Percentiles rank a stretch among this genome's conserved stretches.
These are phyloP conservation scores for Simalia tracyae DNA, from an alignment of 2,797 vertebrate genomes.

Conservation along the genomic window DNA sequence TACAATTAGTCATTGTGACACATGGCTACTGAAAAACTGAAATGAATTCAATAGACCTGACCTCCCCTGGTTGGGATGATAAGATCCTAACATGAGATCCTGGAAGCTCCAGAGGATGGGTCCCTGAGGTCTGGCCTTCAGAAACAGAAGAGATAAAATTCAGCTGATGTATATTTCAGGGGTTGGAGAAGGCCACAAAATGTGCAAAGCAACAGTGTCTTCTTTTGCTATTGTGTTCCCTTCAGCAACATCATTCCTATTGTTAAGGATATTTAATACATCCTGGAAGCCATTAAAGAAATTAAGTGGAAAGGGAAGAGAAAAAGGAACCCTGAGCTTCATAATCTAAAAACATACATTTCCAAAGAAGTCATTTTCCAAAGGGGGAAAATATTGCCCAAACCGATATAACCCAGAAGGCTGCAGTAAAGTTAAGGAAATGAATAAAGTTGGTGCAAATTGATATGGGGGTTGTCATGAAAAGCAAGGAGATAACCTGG, in stretches of 20 bases:
- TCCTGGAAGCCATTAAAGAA: not conserved
- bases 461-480: not conserved
- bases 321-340: not conserved
- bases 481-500: not conserved
- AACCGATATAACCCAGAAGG: not conserved
- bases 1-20: not conserved
- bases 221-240: not conserved
- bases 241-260: not conserved
- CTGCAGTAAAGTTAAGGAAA: not conserved
- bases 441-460: not conserved
- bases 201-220: not conserved
- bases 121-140: not conserved
- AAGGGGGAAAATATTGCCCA: not conserved
- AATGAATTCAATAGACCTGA: not conserved
- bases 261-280: not conserved
- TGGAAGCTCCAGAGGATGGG: not conserved
- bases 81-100: not conserved
- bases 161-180: not conserved
- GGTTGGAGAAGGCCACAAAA: not conserved
- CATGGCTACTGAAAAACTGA: not conserved
- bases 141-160: not conserved
- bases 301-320: not conserved
- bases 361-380: not conserved
- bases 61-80: not conserved
- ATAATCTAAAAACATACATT: not conserved